Evolutionary conservation across 2,797 vertebrate genomes (phyloP).

Genomic region (Gallinago nigripennis): DNA sequence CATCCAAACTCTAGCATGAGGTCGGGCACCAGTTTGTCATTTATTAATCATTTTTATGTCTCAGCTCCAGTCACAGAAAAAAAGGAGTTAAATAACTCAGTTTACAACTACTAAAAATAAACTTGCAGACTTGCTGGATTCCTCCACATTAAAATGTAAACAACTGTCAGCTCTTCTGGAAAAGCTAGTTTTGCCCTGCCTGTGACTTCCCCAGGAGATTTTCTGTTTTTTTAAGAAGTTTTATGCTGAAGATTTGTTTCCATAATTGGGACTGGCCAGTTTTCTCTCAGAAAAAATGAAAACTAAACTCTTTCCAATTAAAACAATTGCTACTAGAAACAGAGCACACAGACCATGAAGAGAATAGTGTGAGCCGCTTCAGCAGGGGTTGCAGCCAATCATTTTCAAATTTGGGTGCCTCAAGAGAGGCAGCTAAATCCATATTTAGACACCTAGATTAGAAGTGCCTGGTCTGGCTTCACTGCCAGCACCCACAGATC

Average conservation of each 20-base stretch:
- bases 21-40: constrained; percentile 32
- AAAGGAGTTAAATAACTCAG: constrained; percentile 72
- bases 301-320: constrained; percentile 66
- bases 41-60: constrained; percentile 69
- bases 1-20: constrained; percentile 18
- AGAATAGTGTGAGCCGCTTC: not conserved
- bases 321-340: constrained; percentile 72
- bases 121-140: constrained; percentile 72
- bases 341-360: constrained; percentile 3
- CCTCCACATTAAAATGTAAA: constrained; percentile 73
- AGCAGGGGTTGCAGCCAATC: constrained; percentile 6
- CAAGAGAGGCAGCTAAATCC: constrained; percentile 5
- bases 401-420: constrained; percentile 3
- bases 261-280: constrained; percentile 70
- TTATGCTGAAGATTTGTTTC: constrained; percentile 71
- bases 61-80: constrained; percentile 7
- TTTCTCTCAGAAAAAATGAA: constrained; percentile 73
- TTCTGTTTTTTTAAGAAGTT: constrained; percentile 41
- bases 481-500: constrained; percentile 12
- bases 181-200: constrained; percentile 69
- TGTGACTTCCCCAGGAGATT: constrained; percentile 70
- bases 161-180: constrained; percentile 73
- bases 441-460: constrained; percentile 27
- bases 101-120: constrained; percentile 79
- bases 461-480: constrained; percentile 4